phyloP scores from a whole-genome alignment of 2,888 invertebrate species.

The Agrilus mali region DNA sequence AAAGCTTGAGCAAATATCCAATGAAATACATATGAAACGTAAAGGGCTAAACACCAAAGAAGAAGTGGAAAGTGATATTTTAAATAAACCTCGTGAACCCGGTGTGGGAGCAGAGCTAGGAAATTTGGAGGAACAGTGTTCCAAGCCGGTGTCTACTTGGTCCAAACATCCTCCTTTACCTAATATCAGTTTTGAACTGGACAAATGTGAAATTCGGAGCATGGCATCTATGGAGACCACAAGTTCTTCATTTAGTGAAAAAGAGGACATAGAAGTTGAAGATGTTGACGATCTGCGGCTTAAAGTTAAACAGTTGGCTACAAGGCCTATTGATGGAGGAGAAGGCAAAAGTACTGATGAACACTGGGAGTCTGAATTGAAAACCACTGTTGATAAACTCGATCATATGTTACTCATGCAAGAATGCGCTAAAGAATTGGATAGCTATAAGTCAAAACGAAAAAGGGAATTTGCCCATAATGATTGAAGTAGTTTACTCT shows the following conservation, averaged over 20 bases:
- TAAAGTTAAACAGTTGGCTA: conserved; percentile 58
- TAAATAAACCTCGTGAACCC: conserved; percentile 46
- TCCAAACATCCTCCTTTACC: conserved; percentile 25
- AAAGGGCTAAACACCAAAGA: conserved; percentile 32
- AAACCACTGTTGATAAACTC: conserved; percentile 58
- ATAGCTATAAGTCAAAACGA: conserved; percentile 19
- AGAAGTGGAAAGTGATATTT: conserved; percentile 30
- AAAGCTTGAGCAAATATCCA: conserved; percentile 80
- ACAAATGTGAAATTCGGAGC: conserved; percentile 43
- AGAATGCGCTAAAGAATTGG: conserved; percentile 45
- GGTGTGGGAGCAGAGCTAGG: conserved; percentile 51
- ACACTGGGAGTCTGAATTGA: conserved; percentile 64
- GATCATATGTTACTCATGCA: conserved; percentile 59
- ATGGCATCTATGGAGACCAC: conserved; percentile 40
- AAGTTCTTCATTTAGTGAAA: conserved; percentile 38
- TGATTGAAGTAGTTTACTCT: too few relatives aligned
- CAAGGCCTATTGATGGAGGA: conserved; percentile 61
- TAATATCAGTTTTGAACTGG: conserved; percentile 43
- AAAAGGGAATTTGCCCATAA: conserved; percentile 1
- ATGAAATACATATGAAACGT: conserved; percentile 71
- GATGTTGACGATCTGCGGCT: conserved; percentile 51
- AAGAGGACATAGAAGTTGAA: conserved; percentile 30
- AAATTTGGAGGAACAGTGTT: conserved; percentile 22
- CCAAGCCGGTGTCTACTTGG: background rate
- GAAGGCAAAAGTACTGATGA: conserved; percentile 50